phyloP scores from a whole-genome alignment of 2,797 vertebrate species.

The Emydoidea blandingii region DNA sequence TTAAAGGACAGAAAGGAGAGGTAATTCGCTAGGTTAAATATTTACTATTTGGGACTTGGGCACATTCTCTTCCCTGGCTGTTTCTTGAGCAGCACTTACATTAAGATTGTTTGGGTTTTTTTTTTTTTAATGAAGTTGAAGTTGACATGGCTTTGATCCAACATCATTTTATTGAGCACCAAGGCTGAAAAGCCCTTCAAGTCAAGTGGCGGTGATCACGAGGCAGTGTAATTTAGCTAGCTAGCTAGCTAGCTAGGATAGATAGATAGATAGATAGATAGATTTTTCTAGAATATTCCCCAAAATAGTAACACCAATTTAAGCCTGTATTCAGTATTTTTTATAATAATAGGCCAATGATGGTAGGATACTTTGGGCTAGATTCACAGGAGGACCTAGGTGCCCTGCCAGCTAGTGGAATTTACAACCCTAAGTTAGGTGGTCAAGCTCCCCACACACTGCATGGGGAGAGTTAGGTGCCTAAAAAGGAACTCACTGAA shows the following conservation, averaged over 20 bases:
- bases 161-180: not conserved
- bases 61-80: not conserved
- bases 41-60: not conserved
- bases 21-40: not conserved
- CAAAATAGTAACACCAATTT: not conserved
- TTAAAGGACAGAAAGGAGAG: not conserved
- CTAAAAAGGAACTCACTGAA: not conserved
- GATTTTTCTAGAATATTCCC: not conserved
- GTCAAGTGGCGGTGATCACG: not conserved
- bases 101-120: not conserved
- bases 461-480: not conserved
- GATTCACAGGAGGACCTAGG: not conserved
- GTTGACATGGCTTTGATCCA: not conserved
- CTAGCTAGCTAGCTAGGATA: too few species aligned
- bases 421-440: too few species aligned
- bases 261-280: too few species aligned
- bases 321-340: not conserved
- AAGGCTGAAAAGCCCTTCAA: not conserved
- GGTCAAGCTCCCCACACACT: not conserved
- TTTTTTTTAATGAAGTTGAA: not conserved
- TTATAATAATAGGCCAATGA: not conserved
- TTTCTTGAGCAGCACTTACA: not conserved
- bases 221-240: not conserved
- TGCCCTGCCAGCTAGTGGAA: not conserved
- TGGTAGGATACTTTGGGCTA: not conserved